Evolutionary conservation across 2,888 invertebrate species (phyloP).

Genomic region (Drosophila atripex): DNA sequence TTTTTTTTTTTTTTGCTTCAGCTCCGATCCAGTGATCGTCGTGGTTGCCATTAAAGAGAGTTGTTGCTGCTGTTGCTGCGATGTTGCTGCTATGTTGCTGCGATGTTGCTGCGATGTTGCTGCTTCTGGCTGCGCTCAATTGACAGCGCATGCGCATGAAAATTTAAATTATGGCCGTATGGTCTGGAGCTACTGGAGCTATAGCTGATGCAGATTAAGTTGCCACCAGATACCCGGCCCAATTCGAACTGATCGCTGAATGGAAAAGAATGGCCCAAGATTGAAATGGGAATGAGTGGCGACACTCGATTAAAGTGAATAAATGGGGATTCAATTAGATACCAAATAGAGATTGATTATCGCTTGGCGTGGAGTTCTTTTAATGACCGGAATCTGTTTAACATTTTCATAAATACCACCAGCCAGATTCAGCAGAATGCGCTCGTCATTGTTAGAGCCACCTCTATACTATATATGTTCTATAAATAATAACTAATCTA

Average conservation of each 20-base stretch:
- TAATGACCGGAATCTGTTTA: background rate
- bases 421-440: constrained; percentile 18
- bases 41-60: constrained; percentile 70
- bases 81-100: background rate
- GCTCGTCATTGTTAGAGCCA: constrained; percentile 2
- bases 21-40: constrained; percentile 17
- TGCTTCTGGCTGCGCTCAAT: constrained; percentile 61
- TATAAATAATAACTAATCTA: constrained; percentile 39
- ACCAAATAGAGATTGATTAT: background rate
- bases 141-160: constrained; percentile 67
- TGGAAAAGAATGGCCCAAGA: background rate
- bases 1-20: background rate
- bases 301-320: background rate
- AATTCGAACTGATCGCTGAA: constrained; percentile 6
- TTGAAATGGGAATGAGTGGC: background rate
- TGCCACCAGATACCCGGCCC: constrained; percentile 10
- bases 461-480: constrained; percentile 20
- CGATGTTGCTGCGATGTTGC: background rate
- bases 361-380: background rate
- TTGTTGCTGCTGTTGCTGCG: constrained; percentile 48
- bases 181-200: background rate
- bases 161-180: constrained; percentile 68
- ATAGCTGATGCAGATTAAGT: constrained; percentile 22
- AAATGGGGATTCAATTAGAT: background rate
- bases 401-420: constrained; percentile 8